Evolutionary conservation across 2,797 vertebrate species (phyloP).

Genomic region (Hippocampus kuda): DNA sequence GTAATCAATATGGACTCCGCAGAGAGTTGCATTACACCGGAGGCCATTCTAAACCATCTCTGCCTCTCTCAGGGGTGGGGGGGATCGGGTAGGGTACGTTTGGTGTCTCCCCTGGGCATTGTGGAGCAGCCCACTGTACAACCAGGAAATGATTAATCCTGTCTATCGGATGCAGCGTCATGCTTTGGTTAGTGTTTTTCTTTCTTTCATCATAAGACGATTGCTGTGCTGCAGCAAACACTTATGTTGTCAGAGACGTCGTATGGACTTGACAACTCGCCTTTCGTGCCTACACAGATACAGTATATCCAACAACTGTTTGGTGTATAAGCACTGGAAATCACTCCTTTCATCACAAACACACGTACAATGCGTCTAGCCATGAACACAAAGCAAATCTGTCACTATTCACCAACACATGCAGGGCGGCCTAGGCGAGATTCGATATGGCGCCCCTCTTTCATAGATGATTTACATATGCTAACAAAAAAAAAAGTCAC

Average conservation of each 20-base stretch:
- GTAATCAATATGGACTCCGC: constrained; percentile 66
- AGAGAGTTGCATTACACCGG: constrained; percentile 64
- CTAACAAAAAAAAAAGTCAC: too few relatives aligned
- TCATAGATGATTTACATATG: too few relatives aligned
- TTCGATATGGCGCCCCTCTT: too few relatives aligned
- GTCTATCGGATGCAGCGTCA: constrained; percentile 44
- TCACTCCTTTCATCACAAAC: neutral
- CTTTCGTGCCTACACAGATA: neutral
- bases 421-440: neutral
- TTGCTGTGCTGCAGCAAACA: constrained; percentile 7
- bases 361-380: neutral
- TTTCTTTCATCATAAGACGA: constrained; percentile 19
- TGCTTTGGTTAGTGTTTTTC: constrained; percentile 31
- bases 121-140: constrained; percentile 41
- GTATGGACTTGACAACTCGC: neutral
- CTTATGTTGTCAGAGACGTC: constrained; percentile 3
- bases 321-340: neutral
- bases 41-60: constrained; percentile 58
- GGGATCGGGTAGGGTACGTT: constrained; percentile 46
- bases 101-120: constrained; percentile 56
- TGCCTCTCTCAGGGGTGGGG: constrained; percentile 56
- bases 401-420: neutral
- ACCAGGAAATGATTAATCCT: constrained; percentile 53
- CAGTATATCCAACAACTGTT: neutral
- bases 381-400: neutral